phyloP scores from a whole-genome alignment of 2,888 invertebrate genomes.

The Myathropa florea region DNA sequence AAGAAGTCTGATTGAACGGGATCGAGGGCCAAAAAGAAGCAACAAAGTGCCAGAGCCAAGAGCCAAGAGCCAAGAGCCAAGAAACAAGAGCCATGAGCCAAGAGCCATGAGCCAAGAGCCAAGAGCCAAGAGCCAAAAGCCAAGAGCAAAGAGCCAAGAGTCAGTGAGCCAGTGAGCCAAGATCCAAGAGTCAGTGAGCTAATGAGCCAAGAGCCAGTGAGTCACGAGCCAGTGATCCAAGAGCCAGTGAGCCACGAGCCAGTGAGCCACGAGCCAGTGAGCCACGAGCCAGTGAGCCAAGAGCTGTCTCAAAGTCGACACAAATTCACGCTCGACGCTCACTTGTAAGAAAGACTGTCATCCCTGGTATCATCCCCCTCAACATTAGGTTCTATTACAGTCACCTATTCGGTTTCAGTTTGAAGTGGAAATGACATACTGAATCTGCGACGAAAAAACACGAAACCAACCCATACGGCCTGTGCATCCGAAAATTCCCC shows the following conservation, averaged over 20 bases:
- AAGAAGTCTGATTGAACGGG: neutral
- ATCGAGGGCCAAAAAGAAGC: neutral
- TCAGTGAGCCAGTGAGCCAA: neutral
- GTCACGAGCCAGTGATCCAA: neutral
- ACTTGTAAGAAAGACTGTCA: neutral
- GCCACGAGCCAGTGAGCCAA: neutral
- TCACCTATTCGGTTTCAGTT: slow-evolving; percentile 40
- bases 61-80: neutral
- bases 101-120: neutral
- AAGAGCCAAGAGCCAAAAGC: neutral
- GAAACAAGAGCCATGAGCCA: neutral
- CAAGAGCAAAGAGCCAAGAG: neutral
- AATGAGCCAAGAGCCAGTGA: neutral
- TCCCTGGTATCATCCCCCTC: neutral
- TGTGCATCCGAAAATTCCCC: slow-evolving; percentile 27
- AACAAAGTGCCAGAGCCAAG: too few relatives aligned
- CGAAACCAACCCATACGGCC: slow-evolving; percentile 4
- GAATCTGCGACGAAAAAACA: slow-evolving; percentile 3
- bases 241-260: neutral
- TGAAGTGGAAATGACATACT: slow-evolving; percentile 36
- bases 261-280: neutral
- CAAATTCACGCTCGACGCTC: neutral
- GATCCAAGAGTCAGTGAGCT: neutral
- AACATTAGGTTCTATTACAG: slow-evolving; percentile 18
- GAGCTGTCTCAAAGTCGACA: neutral